These are phyloP conservation scores for Peromyscus polionotus DNA, from an alignment of 2,113 vertebrate species.

Conservation along the genomic window DNA sequence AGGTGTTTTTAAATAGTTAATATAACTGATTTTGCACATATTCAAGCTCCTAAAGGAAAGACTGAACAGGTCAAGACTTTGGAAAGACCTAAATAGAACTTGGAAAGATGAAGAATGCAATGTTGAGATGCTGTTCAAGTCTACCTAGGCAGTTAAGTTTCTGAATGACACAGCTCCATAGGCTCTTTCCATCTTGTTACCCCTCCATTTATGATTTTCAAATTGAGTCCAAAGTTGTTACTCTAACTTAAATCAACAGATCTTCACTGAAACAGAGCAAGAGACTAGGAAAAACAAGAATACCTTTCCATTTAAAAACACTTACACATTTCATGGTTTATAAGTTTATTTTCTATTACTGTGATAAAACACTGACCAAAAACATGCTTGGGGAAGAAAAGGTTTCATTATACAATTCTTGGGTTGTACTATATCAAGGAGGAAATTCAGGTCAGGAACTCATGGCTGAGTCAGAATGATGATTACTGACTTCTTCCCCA, in stretches of 20 bases:
- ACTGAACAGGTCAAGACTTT: not conserved
- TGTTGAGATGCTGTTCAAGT: not conserved
- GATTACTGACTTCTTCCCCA: not conserved
- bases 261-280: not conserved
- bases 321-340: constrained; percentile 31
- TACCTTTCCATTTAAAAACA: constrained; percentile 25
- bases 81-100: constrained; percentile 6
- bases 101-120: constrained; percentile 17
- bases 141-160: not conserved
- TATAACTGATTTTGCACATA: not conserved
- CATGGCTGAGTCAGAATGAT: not conserved
- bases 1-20: constrained; percentile 27
- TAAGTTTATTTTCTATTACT: not conserved
- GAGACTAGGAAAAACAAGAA: not conserved
- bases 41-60: constrained; percentile 23
- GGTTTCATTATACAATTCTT: not conserved
- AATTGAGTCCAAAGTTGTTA: constrained; percentile 17
- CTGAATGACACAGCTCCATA: not conserved
- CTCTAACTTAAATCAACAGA: not conserved
- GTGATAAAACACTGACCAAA: not conserved
- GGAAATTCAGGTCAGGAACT: not conserved
- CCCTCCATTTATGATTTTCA: constrained; percentile 32
- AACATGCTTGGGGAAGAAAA: not conserved
- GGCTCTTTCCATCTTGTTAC: not conserved
- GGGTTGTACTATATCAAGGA: not conserved